Base-by-base conservation (phyloP, 2,888 invertebrate genomes). In the Erannis defoliaria region DNA sequence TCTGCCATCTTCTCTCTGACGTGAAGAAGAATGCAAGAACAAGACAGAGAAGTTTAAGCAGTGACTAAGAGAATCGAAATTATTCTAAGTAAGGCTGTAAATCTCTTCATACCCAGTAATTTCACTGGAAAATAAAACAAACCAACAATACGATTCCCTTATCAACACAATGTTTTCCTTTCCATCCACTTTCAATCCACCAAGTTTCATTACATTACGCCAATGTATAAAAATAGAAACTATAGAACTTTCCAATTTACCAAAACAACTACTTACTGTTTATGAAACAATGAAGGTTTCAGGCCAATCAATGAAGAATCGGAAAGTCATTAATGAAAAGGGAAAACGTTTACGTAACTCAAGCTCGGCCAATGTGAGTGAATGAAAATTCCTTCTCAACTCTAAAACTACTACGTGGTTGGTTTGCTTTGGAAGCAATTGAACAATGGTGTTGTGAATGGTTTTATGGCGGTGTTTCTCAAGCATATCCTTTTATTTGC, bases 361-460 rank as follows among this genome's bases (percentile, higher is more conserved):
- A 23, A 5, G 12, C 23, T 14, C 14, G 14, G 42, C 2, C 2
- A 43, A 12, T 46, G 12, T 31, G 18, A 2, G 10, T 49, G 49
- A 49, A 49, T 49, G 49, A 49, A 23, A 49, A 49, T 23, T 21
- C 35, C 37, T 21, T 23, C 19, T 6, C 23, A 12, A 40, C 8
- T 26, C 0, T 43, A 23, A 23, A n/a, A n/a, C 23, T n/a, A 9
- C 5, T 23, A 23, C 2, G 8, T 43, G 23, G 43, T 43, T 14
- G 43, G 21, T 42, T 42, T 43, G 43, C 23, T 23, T 23, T 8
- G 14, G 23, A 21, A 6, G 42, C 21, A 43, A 43, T 5, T 18
- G 29, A 29, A 46, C 46, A 46, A 43, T 43, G 43, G 14, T 40
- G 18, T 40, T 14, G n/a, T n/a, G n/a, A n/a, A n/a, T n/a, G n/a